Percentiles rank a stretch among this genome's conserved stretches.
phyloP scores from a whole-genome alignment of 1,140 invertebrate genomes.

The Sitobion miscanthi region DNA sequence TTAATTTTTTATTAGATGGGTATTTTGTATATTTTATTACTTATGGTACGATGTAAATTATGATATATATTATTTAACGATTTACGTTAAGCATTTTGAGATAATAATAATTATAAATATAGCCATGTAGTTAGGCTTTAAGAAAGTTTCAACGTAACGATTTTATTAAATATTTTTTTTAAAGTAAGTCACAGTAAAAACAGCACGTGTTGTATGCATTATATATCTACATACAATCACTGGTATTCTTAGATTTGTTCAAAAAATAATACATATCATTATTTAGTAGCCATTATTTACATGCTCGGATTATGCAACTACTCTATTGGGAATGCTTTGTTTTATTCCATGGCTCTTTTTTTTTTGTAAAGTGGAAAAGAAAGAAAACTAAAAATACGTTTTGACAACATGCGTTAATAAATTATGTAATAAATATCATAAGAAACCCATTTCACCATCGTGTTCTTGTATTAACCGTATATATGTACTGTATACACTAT shows the following conservation, averaged over 20 bases:
- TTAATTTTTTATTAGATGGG: background rate
- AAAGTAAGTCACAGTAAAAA: background rate
- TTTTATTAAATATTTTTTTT: background rate
- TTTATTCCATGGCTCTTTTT: background rate
- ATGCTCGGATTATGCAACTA: background rate
- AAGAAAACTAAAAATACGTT: background rate
- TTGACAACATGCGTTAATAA: conserved; percentile 1
- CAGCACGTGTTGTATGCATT: background rate
- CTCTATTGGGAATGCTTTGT: background rate
- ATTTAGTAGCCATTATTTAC: background rate
- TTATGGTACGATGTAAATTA: background rate
- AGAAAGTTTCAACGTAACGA: background rate
- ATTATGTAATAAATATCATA: background rate
- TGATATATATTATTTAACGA: background rate
- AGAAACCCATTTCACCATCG: background rate
- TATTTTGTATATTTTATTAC: background rate
- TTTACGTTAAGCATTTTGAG: background rate
- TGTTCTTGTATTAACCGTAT: background rate
- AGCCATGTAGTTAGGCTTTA: background rate
- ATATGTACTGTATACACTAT: background rate
- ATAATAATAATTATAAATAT: background rate
- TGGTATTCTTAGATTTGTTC: no score
- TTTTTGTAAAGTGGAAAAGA: background rate
- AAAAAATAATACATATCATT: no score
- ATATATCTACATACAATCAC: background rate